These are phyloP conservation scores for Brachystomella parvula DNA, from an alignment of 1,140 invertebrate species.

Conservation along the genomic window DNA sequence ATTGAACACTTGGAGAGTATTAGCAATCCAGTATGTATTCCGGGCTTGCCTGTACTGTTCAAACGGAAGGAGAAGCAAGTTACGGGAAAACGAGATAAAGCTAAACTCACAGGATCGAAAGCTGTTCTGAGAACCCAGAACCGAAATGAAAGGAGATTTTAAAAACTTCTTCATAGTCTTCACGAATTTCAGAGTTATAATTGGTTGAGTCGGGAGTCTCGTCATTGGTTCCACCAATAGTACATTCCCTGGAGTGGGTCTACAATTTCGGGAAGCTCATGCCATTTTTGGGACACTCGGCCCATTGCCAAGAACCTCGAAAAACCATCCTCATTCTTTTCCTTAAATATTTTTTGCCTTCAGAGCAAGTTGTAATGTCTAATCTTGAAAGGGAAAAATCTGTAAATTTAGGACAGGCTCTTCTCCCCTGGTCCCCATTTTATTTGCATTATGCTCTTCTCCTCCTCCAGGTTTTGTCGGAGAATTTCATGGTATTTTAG, in stretches of 20 bases:
- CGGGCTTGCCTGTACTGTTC: too few relatives aligned
- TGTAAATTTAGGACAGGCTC: too few relatives aligned
- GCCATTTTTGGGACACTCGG: constrained; percentile 37
- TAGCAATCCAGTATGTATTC: too few relatives aligned
- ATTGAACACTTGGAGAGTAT: too few relatives aligned
- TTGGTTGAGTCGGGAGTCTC: constrained; percentile 1
- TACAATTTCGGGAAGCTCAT: constrained; percentile 30
- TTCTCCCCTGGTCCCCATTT: too few relatives aligned
- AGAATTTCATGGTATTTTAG: too few relatives aligned
- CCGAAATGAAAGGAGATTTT: constrained; percentile 30
- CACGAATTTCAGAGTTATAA: constrained; percentile 4
- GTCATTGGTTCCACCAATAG: constrained; percentile 18
- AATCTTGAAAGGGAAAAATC: too few relatives aligned
- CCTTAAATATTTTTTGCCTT: not conserved
- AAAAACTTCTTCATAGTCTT: constrained; percentile 18
- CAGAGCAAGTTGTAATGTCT: too few relatives aligned
- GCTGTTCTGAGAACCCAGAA: constrained; percentile 65
- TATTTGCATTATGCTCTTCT: too few relatives aligned
- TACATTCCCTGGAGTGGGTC: constrained; percentile 19
- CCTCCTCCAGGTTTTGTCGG: too few relatives aligned
- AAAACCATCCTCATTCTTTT: not conserved
- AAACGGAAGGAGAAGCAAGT: too few relatives aligned
- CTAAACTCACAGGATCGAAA: constrained; percentile 80
- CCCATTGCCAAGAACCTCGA: constrained; percentile 23
- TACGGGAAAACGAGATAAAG: too few relatives aligned